A percentile compares a stretch with the other conserved stretches of the same genome.
These are phyloP conservation scores for Diarsia dahlii DNA, from an alignment of 2,888 invertebrate species.

Conservation along the genomic window DNA sequence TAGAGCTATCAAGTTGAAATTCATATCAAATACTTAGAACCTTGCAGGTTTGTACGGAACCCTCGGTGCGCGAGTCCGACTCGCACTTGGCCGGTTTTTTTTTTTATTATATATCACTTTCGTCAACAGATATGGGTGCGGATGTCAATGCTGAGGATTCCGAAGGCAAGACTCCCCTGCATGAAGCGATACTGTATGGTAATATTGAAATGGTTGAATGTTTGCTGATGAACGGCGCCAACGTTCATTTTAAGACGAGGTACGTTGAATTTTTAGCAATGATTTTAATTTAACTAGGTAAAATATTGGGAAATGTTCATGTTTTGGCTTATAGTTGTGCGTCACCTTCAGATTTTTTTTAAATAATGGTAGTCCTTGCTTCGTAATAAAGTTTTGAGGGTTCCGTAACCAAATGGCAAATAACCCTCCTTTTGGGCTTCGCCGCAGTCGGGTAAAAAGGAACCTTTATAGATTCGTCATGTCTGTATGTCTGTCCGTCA, in stretches of 20 bases:
- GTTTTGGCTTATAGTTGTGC: not conserved
- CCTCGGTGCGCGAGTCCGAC: no score
- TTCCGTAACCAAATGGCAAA: no score
- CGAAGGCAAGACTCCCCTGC: constrained; percentile 95
- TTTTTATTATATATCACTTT: no score
- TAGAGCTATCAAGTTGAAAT: no score
- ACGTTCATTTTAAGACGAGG: constrained; percentile 94
- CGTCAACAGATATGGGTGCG: constrained; percentile 91
- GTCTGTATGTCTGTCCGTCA: no score
- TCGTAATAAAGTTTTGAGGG: no score
- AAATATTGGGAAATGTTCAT: not conserved
- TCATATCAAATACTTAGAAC: no score
- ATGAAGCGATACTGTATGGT: constrained; percentile 94
- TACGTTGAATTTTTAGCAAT: constrained; percentile 56
- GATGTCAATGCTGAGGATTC: constrained; percentile 94
- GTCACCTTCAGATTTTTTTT: not conserved
- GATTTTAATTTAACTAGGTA: not conserved
- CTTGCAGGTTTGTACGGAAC: no score
- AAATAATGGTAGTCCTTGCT: not conserved
- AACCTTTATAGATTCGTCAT: no score
- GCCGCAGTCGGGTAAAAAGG: no score
- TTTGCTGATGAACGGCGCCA: constrained; percentile 94
- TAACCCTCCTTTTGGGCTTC: no score
- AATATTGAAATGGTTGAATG: constrained; percentile 92
- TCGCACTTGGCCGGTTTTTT: no score